phyloP scores from a whole-genome alignment of 2,797 vertebrate species.

The Otolemur crassicaudatus region DNA sequence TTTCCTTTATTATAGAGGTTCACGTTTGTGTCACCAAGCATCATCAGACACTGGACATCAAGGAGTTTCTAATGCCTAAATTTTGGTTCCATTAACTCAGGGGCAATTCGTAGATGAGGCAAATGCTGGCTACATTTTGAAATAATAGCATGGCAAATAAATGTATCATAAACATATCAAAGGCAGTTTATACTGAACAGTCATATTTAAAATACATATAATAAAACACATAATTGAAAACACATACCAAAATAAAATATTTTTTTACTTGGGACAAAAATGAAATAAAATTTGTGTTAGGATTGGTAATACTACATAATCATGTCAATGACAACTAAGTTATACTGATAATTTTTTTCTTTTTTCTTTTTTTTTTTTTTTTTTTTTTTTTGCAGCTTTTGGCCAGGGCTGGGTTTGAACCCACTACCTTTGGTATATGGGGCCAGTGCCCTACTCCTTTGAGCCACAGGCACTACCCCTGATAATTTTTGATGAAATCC shows the following conservation, averaged over 20 bases:
- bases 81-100: not conserved
- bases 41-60: conserved; percentile 59
- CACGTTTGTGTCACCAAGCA: conserved; percentile 57
- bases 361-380: too few species aligned
- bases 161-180: not conserved
- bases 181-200: not conserved
- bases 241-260: not conserved
- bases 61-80: conserved; percentile 41
- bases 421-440: too few species aligned
- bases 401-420: too few species aligned
- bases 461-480: not conserved
- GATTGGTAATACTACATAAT: not conserved
- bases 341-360: not conserved
- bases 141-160: not conserved
- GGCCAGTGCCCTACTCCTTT: too few species aligned
- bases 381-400: too few species aligned
- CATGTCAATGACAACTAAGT: not conserved
- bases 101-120: not conserved
- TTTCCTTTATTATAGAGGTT: conserved; percentile 73
- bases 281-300: not conserved
- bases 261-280: conserved; percentile 20
- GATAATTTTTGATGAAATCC: conserved; percentile 37
- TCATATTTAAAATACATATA: not conserved
- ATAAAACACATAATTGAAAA: not conserved
- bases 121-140: conserved; percentile 20